Conservation (phyloP, 1,140 invertebrate genomes). For the Megalopta genalis region DNA sequence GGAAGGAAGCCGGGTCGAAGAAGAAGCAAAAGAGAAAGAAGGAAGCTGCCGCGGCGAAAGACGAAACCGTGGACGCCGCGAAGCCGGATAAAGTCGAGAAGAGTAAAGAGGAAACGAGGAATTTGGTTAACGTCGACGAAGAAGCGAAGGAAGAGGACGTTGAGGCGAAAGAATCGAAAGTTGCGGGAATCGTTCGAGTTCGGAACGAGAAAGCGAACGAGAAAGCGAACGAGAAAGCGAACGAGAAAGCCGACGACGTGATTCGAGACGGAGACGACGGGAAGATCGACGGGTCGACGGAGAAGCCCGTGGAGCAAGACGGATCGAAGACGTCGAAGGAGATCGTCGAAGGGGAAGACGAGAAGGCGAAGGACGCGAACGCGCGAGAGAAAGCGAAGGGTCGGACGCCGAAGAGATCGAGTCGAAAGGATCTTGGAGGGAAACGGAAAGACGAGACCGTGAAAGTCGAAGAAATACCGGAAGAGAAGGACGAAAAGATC, state of each 20-base stretch:
- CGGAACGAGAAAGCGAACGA: not conserved
- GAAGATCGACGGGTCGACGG: not conserved
- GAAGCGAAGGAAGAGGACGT: not conserved
- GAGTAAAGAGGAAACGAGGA: not conserved
- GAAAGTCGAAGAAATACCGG: not conserved
- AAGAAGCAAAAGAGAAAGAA: conserved; percentile 30
- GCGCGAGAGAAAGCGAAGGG: not conserved
- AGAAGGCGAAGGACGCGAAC: conserved; percentile 9
- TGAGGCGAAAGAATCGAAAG: not conserved
- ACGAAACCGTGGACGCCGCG: not conserved
- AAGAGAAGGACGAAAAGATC: not conserved
- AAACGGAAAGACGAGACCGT: not conserved
- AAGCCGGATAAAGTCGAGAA: not conserved
- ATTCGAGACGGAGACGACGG: not conserved
- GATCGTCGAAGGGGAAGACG: not conserved
- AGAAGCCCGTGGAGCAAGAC: not conserved
- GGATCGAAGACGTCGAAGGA: conserved; percentile 17
- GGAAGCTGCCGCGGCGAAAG: not conserved
- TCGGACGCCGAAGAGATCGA: not conserved
- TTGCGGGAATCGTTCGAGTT: not conserved
- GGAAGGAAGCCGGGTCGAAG: conserved; percentile 5
- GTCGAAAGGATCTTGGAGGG: not conserved
- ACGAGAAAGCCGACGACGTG: conserved; percentile 2
- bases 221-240: not conserved
- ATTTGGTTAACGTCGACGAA: not conserved